Evolutionary conservation across 2,797 vertebrate species (phyloP).

Genomic region (Fratercula arctica): DNA sequence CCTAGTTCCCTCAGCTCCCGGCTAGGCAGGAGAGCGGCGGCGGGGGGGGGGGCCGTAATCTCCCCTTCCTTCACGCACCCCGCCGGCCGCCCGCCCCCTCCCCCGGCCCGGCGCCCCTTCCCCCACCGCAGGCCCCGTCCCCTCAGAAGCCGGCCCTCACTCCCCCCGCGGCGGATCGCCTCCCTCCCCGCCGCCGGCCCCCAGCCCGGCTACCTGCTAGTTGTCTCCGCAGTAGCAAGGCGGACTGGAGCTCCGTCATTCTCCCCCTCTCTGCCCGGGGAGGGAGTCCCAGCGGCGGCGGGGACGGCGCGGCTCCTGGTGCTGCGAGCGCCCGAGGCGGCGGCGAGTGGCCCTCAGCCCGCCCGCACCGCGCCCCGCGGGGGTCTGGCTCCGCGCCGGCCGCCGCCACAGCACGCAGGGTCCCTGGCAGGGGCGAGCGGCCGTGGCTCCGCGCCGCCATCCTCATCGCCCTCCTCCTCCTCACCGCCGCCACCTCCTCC

Average conservation of each 20-base stretch:
- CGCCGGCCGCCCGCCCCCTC: background rate
- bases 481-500: constrained; percentile 16
- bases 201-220: constrained; percentile 87
- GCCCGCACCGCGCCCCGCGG: constrained; percentile 75
- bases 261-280: constrained; percentile 55
- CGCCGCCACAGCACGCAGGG: constrained; percentile 69
- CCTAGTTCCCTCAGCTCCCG: constrained; percentile 34
- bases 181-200: background rate
- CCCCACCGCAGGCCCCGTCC: background rate
- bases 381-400: constrained; percentile 70
- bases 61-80: background rate
- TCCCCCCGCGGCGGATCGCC: background rate
- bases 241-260: constrained; percentile 97
- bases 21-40: background rate
- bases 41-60: background rate
- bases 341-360: constrained; percentile 78
- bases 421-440: constrained; percentile 55
- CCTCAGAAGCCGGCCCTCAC: background rate
- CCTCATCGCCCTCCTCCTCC: constrained; percentile 36
- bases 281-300: constrained; percentile 55
- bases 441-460: constrained; percentile 66
- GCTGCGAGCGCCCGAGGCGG: constrained; percentile 78
- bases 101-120: background rate
- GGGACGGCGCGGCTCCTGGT: constrained; percentile 45
- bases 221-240: constrained; percentile 95